These are phyloP conservation scores for Orientallactaga sibirica DNA, from an alignment of 2,797 vertebrate genomes.

Conservation along the genomic window DNA sequence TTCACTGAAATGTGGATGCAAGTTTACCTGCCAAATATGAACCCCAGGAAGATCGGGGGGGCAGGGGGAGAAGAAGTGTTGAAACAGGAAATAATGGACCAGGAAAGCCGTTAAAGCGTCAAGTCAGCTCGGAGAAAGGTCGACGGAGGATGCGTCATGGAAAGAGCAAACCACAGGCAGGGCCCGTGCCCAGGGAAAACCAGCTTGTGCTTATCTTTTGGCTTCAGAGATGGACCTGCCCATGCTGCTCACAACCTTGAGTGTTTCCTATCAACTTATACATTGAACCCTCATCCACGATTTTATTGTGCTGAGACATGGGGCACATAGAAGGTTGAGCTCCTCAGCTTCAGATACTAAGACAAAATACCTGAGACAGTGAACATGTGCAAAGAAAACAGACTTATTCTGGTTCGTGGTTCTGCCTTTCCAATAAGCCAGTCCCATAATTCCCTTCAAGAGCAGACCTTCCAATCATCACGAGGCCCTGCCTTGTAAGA, in stretches of 20 bases:
- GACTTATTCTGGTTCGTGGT: neutral
- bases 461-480: neutral
- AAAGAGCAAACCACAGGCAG: neutral
- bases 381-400: neutral
- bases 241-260: neutral
- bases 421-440: neutral
- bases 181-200: neutral
- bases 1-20: neutral
- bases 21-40: constrained; percentile 15
- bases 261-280: neutral
- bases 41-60: neutral
- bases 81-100: constrained; percentile 15
- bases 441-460: neutral
- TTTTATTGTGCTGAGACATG: neutral
- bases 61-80: neutral
- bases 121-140: constrained; percentile 3
- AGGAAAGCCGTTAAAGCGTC: constrained; percentile 51
- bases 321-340: neutral
- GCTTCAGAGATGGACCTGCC: neutral
- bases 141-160: neutral
- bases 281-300: neutral
- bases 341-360: neutral
- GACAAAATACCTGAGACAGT: neutral
- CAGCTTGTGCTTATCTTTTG: neutral
- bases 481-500: neutral